Percentiles rank a stretch among this genome's conserved stretches.
Evolutionary conservation across 2,113 vertebrate genomes (phyloP).

Genomic region (Rhadina sibilatrix): DNA sequence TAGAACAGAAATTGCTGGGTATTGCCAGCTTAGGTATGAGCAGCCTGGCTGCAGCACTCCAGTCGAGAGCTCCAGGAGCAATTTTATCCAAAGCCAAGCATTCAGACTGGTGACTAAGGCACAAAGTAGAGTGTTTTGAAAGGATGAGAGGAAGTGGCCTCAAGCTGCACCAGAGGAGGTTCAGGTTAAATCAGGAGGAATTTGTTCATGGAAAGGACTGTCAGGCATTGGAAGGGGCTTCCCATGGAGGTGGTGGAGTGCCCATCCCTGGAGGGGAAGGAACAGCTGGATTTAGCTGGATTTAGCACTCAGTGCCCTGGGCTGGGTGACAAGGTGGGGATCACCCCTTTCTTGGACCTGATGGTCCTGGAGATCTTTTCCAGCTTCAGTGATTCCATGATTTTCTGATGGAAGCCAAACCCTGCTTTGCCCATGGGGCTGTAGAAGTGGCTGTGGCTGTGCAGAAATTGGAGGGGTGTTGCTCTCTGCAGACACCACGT

Average conservation of each 20-base stretch:
- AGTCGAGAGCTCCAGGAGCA: background rate
- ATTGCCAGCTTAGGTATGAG: background rate
- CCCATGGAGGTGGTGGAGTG: background rate
- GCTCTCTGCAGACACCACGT: background rate
- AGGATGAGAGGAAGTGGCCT: background rate
- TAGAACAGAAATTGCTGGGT: background rate
- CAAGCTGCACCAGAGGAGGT: background rate
- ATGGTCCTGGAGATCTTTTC: background rate
- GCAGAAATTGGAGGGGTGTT: background rate
- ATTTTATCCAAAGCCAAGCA: background rate
- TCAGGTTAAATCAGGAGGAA: background rate
- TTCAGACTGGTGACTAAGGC: background rate
- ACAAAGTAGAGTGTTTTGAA: background rate
- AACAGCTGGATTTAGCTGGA: background rate
- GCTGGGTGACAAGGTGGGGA: background rate
- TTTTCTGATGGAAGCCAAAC: background rate
- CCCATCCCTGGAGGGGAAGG: background rate
- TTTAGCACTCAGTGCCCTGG: background rate
- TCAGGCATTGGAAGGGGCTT: background rate
- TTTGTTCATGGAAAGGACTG: background rate
- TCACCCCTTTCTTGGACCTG: accelerated
- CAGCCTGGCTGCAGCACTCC: background rate
- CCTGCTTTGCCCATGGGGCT: accelerated
- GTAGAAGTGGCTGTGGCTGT: background rate
- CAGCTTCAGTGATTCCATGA: background rate